These are phyloP conservation scores for Galbula dea DNA, from an alignment of 2,113 vertebrate species.

Conservation along the genomic window DNA sequence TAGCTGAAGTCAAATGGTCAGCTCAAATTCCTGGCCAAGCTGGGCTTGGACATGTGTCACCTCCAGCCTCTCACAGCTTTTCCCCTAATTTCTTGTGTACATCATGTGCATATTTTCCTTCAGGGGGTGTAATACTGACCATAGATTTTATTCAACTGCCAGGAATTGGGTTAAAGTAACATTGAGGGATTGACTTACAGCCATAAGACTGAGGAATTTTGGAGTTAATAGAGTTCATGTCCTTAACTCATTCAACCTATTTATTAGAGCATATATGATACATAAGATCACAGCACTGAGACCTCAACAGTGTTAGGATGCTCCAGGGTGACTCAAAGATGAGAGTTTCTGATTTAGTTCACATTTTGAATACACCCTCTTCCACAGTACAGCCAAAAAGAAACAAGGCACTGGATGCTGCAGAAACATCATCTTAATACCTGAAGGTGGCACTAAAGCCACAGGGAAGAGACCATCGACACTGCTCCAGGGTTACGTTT, in stretches of 20 bases:
- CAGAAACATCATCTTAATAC: not conserved
- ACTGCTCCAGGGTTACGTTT: not conserved
- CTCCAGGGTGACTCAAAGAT: too few relatives aligned
- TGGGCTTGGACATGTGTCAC: not conserved
- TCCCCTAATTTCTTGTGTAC: constrained; percentile 38
- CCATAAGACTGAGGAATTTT: constrained; percentile 49
- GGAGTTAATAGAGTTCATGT: not conserved
- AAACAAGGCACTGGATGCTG: not conserved
- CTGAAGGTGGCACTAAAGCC: constrained; percentile 43
- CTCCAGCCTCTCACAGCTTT: not conserved
- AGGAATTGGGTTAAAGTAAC: constrained; percentile 55
- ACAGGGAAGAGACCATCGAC: not conserved
- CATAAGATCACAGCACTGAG: too few relatives aligned
- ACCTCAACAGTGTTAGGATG: too few relatives aligned
- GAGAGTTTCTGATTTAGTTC: too few relatives aligned
- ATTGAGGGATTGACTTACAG: constrained; percentile 64
- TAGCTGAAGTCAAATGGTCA: not conserved
- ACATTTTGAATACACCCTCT: not conserved
- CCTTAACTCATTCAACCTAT: too few relatives aligned
- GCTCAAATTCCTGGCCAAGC: not conserved
- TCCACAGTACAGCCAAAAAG: not conserved
- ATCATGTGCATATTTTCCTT: constrained; percentile 39
- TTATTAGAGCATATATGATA: too few relatives aligned
- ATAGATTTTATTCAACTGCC: constrained; percentile 63
- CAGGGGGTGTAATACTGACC: constrained; percentile 49